phyloP scores from a whole-genome alignment of 1,140 invertebrate genomes.

The Leptestheria dahalacensis region DNA sequence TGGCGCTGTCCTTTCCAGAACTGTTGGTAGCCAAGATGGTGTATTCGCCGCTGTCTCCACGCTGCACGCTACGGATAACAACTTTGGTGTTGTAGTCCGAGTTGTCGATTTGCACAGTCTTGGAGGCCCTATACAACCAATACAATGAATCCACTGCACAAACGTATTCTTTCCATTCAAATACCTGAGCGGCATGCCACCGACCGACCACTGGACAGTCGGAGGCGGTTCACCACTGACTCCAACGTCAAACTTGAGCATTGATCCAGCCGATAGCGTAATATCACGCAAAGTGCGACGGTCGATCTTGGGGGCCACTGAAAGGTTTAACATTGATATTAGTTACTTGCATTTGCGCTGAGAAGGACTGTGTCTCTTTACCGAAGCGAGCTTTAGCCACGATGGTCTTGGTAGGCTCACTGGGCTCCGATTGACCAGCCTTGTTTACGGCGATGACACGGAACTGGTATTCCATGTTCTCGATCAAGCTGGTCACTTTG shows the following conservation, averaged over 20 bases:
- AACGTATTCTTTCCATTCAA: too few relatives aligned
- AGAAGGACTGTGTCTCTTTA: conserved; percentile 31
- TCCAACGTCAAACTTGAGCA: conserved; percentile 80
- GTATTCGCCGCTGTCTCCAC: conserved; percentile 75
- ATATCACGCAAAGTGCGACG: conserved; percentile 73
- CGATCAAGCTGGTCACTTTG: conserved; percentile 69
- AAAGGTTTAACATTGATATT: conserved; percentile 20
- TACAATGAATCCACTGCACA: too few relatives aligned
- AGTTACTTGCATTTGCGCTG: not conserved
- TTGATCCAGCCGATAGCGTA: conserved; percentile 74
- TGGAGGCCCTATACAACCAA: conserved; percentile 30
- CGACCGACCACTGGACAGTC: conserved; percentile 71
- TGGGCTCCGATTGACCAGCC: conserved; percentile 77
- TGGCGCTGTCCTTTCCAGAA: conserved; percentile 73
- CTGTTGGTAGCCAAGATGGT: conserved; percentile 68
- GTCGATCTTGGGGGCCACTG: conserved; percentile 89
- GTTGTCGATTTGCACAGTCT: conserved; percentile 59
- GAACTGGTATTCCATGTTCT: conserved; percentile 97
- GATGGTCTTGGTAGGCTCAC: conserved; percentile 72
- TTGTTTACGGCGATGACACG: conserved; percentile 92
- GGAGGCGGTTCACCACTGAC: conserved; percentile 84
- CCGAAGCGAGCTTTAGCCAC: conserved; percentile 76
- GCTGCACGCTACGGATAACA: conserved; percentile 56
- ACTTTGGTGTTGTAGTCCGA: conserved; percentile 78
- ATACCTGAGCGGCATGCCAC: conserved; percentile 36